Evolutionary conservation across 2,888 invertebrate genomes (phyloP).

Genomic region (Tortricodes alternella): DNA sequence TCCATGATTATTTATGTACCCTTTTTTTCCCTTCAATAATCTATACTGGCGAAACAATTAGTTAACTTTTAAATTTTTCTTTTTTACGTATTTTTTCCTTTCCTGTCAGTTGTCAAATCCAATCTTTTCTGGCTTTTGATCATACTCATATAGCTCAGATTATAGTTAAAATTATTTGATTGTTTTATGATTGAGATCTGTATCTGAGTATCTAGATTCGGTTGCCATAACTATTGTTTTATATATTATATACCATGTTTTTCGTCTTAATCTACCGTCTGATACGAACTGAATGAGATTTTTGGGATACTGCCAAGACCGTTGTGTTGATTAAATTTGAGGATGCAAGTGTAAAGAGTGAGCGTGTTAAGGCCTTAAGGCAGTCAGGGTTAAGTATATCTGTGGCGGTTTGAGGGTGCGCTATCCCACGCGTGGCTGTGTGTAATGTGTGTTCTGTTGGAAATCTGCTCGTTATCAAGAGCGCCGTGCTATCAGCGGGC

Average conservation of each 20-base stretch:
- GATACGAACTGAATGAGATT: conserved; percentile 31
- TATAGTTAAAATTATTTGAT: too few species aligned
- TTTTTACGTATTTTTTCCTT: background rate
- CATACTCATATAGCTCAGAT: background rate
- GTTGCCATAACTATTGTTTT: background rate
- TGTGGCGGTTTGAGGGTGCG: background rate
- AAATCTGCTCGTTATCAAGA: conserved; percentile 68
- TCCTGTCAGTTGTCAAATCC: background rate
- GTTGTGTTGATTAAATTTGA: conserved; percentile 34
- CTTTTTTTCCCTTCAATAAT: background rate
- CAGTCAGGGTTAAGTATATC: background rate
- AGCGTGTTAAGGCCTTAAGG: conserved; percentile 5
- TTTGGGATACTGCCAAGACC: conserved; percentile 50
- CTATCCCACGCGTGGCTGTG: conserved; percentile 35
- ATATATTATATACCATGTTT: conserved; percentile 8
- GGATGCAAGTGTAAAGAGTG: conserved; percentile 26
- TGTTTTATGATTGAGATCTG: too few species aligned
- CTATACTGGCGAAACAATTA: background rate
- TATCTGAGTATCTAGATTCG: too few species aligned
- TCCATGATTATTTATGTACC: conserved; percentile 30
- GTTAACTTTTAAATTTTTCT: background rate
- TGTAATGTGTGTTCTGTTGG: conserved; percentile 48
- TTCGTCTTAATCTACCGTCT: conserved; percentile 23
- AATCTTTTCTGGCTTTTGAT: background rate
- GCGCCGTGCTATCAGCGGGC: conserved; percentile 48